These are phyloP conservation scores for Nymphalis urticae DNA, from an alignment of 2,888 invertebrate species.

Conservation along the genomic window DNA sequence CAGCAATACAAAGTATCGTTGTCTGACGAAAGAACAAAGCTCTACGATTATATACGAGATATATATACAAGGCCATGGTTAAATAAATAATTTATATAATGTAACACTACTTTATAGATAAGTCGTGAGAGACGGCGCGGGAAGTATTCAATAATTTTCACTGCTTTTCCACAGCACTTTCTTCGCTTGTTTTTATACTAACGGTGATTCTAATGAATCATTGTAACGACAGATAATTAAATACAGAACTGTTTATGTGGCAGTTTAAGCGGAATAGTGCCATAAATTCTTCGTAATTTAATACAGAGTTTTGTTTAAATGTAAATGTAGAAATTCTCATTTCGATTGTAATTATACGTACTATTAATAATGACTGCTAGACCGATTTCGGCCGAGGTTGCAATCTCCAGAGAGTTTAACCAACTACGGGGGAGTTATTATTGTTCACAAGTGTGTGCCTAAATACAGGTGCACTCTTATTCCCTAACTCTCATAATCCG, in stretches of 20 bases:
- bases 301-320: background rate
- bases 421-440: too few species aligned
- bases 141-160: slow-evolving; percentile 63
- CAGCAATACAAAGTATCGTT: too few species aligned
- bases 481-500: too few species aligned
- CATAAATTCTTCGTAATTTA: background rate
- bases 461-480: too few species aligned
- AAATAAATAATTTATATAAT: slow-evolving; percentile 4
- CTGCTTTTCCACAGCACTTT: slow-evolving; percentile 66
- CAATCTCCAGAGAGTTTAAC: too few species aligned
- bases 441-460: too few species aligned
- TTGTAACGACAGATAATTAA: slow-evolving; percentile 6
- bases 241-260: background rate
- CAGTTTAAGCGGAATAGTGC: background rate
- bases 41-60: too few species aligned
- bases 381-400: too few species aligned
- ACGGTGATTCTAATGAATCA: slow-evolving; percentile 17
- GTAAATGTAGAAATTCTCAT: background rate
- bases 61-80: background rate
- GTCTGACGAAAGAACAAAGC: too few species aligned
- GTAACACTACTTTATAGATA: slow-evolving; percentile 19
- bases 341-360: too few species aligned
- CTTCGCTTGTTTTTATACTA: slow-evolving; percentile 42
- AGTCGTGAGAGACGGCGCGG: slow-evolving; percentile 52
- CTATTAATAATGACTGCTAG: too few species aligned